These are phyloP conservation scores for Macquaria ambigua DNA, from an alignment of 2,113 vertebrate genomes.

Conservation along the genomic window DNA sequence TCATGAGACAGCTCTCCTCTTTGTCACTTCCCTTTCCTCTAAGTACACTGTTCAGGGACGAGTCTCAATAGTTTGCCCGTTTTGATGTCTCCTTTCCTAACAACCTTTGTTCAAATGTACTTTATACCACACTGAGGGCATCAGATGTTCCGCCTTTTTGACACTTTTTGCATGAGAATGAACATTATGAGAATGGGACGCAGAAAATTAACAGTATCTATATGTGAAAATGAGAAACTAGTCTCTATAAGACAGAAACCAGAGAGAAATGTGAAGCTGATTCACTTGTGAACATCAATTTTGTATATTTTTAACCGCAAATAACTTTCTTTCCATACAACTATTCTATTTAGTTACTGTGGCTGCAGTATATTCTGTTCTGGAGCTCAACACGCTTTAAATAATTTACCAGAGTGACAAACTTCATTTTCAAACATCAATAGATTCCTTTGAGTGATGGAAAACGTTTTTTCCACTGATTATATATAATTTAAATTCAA, in stretches of 20 bases:
- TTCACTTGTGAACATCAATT: neutral
- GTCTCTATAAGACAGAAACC: neutral
- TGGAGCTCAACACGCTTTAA: neutral
- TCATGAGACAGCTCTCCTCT: slow-evolving; percentile 28
- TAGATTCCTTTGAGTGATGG: neutral
- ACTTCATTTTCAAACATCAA: neutral
- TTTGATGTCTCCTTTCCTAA: slow-evolving; percentile 15
- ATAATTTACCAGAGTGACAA: neutral
- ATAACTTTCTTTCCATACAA: neutral
- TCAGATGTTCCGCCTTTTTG: neutral
- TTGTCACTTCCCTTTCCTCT: slow-evolving; percentile 69
- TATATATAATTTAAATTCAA: neutral
- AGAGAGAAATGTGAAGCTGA: neutral
- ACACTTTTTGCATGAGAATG: neutral
- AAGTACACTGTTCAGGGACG: neutral
- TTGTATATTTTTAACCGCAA: neutral
- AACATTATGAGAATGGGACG: neutral
- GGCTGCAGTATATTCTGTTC: neutral
- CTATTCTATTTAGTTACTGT: neutral
- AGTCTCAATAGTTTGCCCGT: slow-evolving; percentile 39
- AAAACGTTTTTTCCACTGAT: neutral
- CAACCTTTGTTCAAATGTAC: neutral
- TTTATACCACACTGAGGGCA: neutral
- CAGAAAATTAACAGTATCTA: neutral
- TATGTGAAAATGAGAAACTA: neutral